These are phyloP conservation scores for Pheosia gnoma DNA, from an alignment of 2,888 invertebrate genomes.

Conservation along the genomic window DNA sequence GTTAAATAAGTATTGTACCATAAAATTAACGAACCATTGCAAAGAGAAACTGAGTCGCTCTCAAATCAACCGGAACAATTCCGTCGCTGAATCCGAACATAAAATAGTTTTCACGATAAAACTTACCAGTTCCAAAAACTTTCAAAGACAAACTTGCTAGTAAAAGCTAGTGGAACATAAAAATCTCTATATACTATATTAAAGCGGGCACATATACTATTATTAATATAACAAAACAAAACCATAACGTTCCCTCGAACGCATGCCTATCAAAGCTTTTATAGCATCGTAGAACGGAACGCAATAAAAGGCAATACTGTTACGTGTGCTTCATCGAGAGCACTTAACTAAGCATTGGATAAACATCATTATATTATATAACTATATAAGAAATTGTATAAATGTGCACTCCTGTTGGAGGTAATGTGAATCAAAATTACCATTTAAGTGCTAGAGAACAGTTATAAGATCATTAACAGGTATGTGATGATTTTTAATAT, in stretches of 20 bases:
- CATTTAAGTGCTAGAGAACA: no score
- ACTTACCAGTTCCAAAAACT: conserved; percentile 4
- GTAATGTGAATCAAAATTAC: neutral
- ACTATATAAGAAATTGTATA: neutral
- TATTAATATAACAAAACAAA: conserved; percentile 10
- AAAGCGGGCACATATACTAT: neutral
- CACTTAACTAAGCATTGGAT: conserved; percentile 7
- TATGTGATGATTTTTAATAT: conserved; percentile 1
- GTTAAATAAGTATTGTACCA: neutral
- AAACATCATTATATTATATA: conserved; percentile 5
- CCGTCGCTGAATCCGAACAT: conserved; percentile 2
- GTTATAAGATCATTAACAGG: neutral
- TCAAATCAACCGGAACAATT: conserved; percentile 4
- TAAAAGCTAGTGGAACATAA: conserved; percentile 3
- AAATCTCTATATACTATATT: conserved; percentile 3
- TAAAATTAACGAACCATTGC: conserved; percentile 2
- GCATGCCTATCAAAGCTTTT: conserved; percentile 8
- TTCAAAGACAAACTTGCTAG: conserved; percentile 6
- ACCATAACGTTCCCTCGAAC: conserved; percentile 7
- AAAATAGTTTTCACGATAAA: conserved; percentile 5
- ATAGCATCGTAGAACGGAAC: conserved; percentile 8
- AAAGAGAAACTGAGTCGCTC: neutral
- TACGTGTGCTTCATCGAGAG: conserved; percentile 8
- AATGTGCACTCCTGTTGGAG: neutral
- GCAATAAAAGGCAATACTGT: conserved; percentile 7